These are phyloP conservation scores for Valencia hispanica DNA, from an alignment of 2,797 vertebrate species.

Conservation along the genomic window DNA sequence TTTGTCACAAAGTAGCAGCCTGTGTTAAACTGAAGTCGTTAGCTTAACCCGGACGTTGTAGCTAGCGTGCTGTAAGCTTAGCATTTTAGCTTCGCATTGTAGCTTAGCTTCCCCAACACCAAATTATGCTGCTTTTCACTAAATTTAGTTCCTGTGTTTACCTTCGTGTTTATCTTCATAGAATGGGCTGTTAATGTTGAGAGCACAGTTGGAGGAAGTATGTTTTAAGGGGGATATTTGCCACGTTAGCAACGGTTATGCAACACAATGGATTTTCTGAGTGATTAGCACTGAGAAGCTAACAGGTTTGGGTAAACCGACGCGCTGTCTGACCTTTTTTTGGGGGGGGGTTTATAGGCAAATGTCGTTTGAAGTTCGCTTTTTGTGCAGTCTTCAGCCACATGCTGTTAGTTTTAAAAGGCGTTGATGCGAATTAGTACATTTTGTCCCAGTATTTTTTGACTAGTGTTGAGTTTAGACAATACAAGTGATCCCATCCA, in stretches of 20 bases:
- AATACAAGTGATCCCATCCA: neutral
- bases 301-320: conserved; percentile 13
- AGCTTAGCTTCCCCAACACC: conserved; percentile 6
- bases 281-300: conserved; percentile 4
- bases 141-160: fast-evolving
- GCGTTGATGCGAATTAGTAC: neutral
- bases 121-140: fast-evolving
- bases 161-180: fast-evolving
- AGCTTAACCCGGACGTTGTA: neutral
- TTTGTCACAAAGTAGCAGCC: fast-evolving
- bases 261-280: conserved; percentile 62
- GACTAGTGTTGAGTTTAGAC: neutral
- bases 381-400: neutral
- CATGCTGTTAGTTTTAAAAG: neutral
- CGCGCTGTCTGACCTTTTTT: neutral
- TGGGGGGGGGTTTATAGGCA: neutral
- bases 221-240: conserved; percentile 13
- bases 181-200: fast-evolving
- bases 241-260: conserved; percentile 61
- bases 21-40: neutral
- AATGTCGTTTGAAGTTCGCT: neutral
- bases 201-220: fast-evolving
- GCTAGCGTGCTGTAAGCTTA: conserved; percentile 37
- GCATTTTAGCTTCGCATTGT: conserved; percentile 42
- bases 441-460: neutral